These are phyloP conservation scores for Lagopus muta DNA, from an alignment of 2,113 vertebrate genomes.

Conservation along the genomic window DNA sequence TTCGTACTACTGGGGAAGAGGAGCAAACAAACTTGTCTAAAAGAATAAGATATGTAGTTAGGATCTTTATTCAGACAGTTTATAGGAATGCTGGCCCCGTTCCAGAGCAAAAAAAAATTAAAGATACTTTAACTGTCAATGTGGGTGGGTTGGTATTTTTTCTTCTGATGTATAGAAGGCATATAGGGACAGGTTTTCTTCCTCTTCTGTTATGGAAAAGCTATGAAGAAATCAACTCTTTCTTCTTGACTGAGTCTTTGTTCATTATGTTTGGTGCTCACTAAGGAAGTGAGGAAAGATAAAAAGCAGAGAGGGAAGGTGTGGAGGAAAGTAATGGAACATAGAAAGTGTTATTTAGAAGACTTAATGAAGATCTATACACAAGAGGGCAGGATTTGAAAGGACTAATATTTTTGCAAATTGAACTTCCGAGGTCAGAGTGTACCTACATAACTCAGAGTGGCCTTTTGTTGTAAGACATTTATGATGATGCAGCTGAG, in stretches of 20 bases:
- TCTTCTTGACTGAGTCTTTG: neutral
- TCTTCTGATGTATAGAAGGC: neutral
- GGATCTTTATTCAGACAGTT: neutral
- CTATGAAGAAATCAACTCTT: neutral
- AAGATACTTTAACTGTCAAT: neutral
- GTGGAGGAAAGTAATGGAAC: neutral
- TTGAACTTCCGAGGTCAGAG: neutral
- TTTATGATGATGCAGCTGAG: neutral
- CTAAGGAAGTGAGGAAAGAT: neutral
- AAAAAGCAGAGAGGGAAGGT: too few relatives aligned
- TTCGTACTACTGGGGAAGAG: neutral
- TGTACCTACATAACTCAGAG: neutral
- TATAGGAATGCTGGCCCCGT: neutral
- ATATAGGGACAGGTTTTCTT: neutral
- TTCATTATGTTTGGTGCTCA: neutral
- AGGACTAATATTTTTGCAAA: neutral
- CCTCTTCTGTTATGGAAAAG: neutral
- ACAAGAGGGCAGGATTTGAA: neutral
- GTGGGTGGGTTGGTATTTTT: neutral
- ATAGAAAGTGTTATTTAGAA: neutral
- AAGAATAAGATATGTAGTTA: neutral
- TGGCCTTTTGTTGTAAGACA: neutral
- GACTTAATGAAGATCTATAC: neutral
- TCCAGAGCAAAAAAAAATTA: neutral
- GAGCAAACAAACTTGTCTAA: neutral